Percentiles rank a stretch among this genome's conserved stretches.
Conservation (phyloP, 1,140 invertebrate genomes). For the Drosophila sp. region DNA sequence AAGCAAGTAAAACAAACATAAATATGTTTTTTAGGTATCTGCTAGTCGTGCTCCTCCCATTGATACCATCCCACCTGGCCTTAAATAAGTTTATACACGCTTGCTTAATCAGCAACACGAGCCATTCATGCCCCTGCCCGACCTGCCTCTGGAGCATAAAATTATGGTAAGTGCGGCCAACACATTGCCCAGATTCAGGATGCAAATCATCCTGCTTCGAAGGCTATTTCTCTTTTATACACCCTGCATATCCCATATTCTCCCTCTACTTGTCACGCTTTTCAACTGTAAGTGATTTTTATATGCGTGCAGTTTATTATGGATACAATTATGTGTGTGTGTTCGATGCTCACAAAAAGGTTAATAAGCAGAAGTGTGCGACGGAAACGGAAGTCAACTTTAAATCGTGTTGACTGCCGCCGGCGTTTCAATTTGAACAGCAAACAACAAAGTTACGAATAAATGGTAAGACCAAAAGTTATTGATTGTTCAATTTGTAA, state of each 20-base stretch:
- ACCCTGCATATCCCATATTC: no score
- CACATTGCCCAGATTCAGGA: slow-evolving; percentile 37
- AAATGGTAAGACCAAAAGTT: background rate
- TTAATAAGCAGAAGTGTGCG: slow-evolving; percentile 18
- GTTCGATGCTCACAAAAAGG: slow-evolving; percentile 12
- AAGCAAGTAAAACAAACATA: no score
- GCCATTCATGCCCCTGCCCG: slow-evolving; percentile 36
- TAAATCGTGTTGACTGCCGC: slow-evolving; percentile 14
- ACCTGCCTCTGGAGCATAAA: background rate
- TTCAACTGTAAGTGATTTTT: slow-evolving; percentile 73
- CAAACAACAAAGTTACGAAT: slow-evolving; percentile 21
- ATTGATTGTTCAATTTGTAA: no score
- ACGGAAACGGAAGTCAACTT: slow-evolving; percentile 26
- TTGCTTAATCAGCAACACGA: slow-evolving; percentile 72
- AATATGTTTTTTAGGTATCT: background rate
- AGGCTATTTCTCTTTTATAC: background rate
- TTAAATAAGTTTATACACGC: slow-evolving; percentile 81
- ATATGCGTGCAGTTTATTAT: slow-evolving; percentile 63
- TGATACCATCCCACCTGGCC: slow-evolving; percentile 13
- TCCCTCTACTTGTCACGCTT: slow-evolving; percentile 6
- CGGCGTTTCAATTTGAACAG: slow-evolving; percentile 6
- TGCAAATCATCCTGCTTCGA: background rate
- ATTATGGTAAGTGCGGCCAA: slow-evolving; percentile 53
- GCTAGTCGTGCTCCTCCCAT: background rate
- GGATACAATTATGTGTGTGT: slow-evolving; percentile 59